Base-by-base conservation (phyloP, 1,140 invertebrate genomes). In the Hylaeus anthracinus region DNA sequence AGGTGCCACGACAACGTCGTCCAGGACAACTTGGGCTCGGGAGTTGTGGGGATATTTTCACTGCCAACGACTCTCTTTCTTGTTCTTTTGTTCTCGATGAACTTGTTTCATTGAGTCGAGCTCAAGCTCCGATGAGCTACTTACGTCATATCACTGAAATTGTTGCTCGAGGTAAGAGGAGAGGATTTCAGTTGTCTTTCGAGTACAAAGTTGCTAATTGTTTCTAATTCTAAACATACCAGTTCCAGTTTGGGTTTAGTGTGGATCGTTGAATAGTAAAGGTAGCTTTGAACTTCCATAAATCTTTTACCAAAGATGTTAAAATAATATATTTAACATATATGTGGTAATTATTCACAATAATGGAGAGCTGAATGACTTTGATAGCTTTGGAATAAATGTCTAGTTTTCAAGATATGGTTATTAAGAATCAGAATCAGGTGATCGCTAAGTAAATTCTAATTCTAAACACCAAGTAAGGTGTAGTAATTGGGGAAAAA, bases 1-100 rank as follows among this genome's bases (percentile, higher is more conserved):
- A 93, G 94, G 69, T 96, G 96, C 85, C 94, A 96, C 79, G 96
- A 96, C 82, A 95, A 95, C 84, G 93, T 96, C 37, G 94, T 95
- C 4, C 94, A 95, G 80, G 95, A 95, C 67, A 96, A 96, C 90
- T 90, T 96, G 37, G 95, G 91, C 67, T 93, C 92, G 0, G 90
- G 91, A 37, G 85, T 83, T 6, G 5, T 79, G 53, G 70, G 55
- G 0, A 41, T 86, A 12, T 69, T 79, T 6, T 48, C 65, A 4
- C 6, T 82, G 43, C 74, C 84, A 9, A 72, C 65, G 14, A 63
- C 85, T 4, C 37, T 86, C 12, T 60, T 75, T 10, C 39, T 85
- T 3, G 37, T 71, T 75, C 56, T 82, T 58, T 26, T 79, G 15
- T 67, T 86, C n/a, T 65, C 70, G 26, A 75, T 72, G 2, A 85